Evolutionary conservation across 2,888 invertebrate genomes (phyloP), one percentile per base, ranked within the genome.

Genomic region (Coleophora flavipennella): DNA sequence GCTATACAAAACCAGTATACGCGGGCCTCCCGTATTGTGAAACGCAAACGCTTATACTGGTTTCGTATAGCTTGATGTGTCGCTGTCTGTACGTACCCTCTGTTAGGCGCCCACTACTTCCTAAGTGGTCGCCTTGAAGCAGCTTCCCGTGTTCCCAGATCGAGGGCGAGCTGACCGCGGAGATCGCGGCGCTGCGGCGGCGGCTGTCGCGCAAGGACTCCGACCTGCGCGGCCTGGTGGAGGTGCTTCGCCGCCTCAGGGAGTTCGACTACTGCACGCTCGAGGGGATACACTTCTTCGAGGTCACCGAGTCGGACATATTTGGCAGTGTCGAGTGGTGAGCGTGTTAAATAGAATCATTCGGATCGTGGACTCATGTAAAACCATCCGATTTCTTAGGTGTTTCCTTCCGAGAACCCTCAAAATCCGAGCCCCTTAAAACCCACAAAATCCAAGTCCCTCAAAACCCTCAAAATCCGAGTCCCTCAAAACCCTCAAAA

Each of bases 201-300:
- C 81, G 74, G 33, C 67, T 87, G 41, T 67, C 72, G 44, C 75
- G 74, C 49, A 77, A 86, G 49, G 77, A 85, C 57, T 72, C 75
- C 0, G 88, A 88, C 62, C 68, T 87, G 41, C 76, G 77, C 33
- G 85, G 84, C 8, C 72, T 88, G 40, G 57, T 88, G 35, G 84
- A 88, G 58, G 72, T 87, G 49, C 70, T 88, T 55, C 73, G 86
- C 9, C 65, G 87, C 3, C 79, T 86, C 31, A 59, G 83, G 0
- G 78, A 78, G 50, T 74, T 76, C 47, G 86, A 87, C 61, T 57
- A 62, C 60, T 85, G 85, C 79, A 72, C 77, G 41, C 67, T 85
- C 1, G 74, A 85, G 28, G 85, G 81, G 12, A 84, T 88, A 47
- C 77, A 75, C 53, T 88, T 88, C 63, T 80, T 71, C 49, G 86